Evolutionary conservation across 1,140 invertebrate genomes (phyloP).

Genomic region (Ectropis grisescens): DNA sequence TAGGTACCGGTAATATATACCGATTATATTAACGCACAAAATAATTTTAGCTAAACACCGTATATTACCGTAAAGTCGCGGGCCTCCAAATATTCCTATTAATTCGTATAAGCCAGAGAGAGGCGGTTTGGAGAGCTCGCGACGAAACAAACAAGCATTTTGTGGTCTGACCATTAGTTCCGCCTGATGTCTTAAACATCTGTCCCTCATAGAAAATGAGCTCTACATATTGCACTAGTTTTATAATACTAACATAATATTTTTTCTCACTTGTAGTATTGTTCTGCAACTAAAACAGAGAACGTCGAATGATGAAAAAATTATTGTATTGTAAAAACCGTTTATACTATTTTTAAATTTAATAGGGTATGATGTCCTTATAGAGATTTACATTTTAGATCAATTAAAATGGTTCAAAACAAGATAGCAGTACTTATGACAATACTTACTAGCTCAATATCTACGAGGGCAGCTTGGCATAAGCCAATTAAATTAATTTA

Average conservation of each 20-base stretch:
- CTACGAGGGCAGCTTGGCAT: constrained; percentile 13
- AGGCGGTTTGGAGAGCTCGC: constrained; percentile 22
- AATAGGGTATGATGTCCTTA: no score
- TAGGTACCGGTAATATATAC: constrained; percentile 44
- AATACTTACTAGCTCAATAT: no score
- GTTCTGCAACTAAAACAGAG: no score
- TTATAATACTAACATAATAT: no score
- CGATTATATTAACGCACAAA: constrained; percentile 39
- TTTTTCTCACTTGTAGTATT: no score
- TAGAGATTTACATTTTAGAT: no score
- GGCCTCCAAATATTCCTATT: constrained; percentile 25
- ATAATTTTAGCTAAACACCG: constrained; percentile 46
- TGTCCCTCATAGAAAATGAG: constrained; percentile 6
- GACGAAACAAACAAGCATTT: constrained; percentile 40
- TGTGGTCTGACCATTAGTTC: constrained; percentile 58
- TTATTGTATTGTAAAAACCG: no score
- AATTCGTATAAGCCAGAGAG: constrained; percentile 40
- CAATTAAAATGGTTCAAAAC: no score
- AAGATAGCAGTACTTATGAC: no score
- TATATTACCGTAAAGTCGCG: constrained; percentile 27
- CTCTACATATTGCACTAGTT: no score
- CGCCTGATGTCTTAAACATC: constrained; percentile 8
- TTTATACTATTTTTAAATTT: no score
- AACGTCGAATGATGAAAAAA: no score
- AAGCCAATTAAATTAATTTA: constrained; percentile 38